These are phyloP conservation scores for Pelodiscus sinensis DNA, from an alignment of 2,113 vertebrate genomes.

Conservation along the genomic window DNA sequence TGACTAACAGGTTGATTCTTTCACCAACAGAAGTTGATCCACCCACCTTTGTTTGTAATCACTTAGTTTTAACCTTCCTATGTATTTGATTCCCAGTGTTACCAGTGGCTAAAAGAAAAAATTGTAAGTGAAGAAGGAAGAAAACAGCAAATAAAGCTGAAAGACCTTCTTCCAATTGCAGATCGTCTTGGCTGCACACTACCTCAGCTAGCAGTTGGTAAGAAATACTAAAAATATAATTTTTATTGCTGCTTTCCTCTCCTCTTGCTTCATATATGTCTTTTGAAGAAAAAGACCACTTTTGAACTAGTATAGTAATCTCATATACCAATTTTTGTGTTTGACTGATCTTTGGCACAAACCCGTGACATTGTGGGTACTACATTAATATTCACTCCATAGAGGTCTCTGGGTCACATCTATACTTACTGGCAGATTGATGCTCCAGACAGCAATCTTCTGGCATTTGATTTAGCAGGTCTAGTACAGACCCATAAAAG, in stretches of 20 bases:
- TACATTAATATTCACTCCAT: accelerated
- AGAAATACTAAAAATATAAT: conserved; percentile 10
- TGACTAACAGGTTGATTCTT: neutral
- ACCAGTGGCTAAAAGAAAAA: conserved; percentile 98
- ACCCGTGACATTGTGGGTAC: no score
- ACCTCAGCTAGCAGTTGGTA: conserved; percentile 96
- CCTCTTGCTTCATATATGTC: accelerated
- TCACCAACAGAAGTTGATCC: neutral
- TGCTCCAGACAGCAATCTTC: no score
- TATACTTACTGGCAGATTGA: no score
- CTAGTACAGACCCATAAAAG: no score
- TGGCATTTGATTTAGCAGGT: no score
- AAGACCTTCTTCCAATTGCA: conserved; percentile 92
- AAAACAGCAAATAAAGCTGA: conserved; percentile 94
- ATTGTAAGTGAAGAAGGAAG: conserved; percentile 95
- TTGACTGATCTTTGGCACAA: accelerated
- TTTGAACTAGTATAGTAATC: accelerated
- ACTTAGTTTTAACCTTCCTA: neutral
- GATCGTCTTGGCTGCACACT: conserved; percentile 95
- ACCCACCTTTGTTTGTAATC: neutral
- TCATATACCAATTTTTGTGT: neutral
- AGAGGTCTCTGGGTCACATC: accelerated
- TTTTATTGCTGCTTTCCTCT: accelerated
- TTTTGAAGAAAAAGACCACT: no score
- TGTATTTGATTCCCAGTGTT: conserved; percentile 82